Conservation (phyloP, 1,140 invertebrate genomes). For the Bicyclus anynana region DNA sequence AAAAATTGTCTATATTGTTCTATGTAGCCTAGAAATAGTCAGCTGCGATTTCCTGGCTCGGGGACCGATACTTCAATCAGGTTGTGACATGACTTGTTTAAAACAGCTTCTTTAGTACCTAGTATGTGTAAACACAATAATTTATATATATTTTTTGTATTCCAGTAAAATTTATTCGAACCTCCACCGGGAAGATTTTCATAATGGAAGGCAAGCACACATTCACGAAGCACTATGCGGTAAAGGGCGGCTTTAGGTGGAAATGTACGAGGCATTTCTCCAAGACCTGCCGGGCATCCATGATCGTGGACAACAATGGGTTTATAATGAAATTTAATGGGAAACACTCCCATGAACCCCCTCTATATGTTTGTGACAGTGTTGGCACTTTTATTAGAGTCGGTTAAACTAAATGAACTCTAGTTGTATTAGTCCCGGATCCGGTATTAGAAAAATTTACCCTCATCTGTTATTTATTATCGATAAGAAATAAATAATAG, state of each 20-base stretch:
- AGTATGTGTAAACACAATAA: no score
- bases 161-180: slow-evolving; percentile 23
- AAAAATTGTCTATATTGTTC: no score
- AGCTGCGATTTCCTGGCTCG: no score
- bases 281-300: slow-evolving; percentile 20
- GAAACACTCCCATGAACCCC: slow-evolving; percentile 20
- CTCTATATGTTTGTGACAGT: slow-evolving; percentile 13
- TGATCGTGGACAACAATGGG: slow-evolving; percentile 17
- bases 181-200: slow-evolving; percentile 16
- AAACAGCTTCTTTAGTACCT: no score
- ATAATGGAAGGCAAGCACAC: slow-evolving; percentile 25
- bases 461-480: no score
- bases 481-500: no score
- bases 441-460: no score
- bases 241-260: slow-evolving; percentile 30
- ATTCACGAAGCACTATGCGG: slow-evolving; percentile 26
- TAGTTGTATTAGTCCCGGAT: no score
- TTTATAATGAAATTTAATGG: slow-evolving; percentile 9
- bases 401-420: neutral
- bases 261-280: slow-evolving; percentile 27
- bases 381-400: slow-evolving; percentile 11
- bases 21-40: no score
- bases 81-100: no score
- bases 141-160: no score
- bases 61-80: no score